Percentiles rank a stretch among this genome's conserved stretches.
Evolutionary conservation across 2,888 invertebrate genomes (phyloP).

Genomic region (Colostygia pectinataria): DNA sequence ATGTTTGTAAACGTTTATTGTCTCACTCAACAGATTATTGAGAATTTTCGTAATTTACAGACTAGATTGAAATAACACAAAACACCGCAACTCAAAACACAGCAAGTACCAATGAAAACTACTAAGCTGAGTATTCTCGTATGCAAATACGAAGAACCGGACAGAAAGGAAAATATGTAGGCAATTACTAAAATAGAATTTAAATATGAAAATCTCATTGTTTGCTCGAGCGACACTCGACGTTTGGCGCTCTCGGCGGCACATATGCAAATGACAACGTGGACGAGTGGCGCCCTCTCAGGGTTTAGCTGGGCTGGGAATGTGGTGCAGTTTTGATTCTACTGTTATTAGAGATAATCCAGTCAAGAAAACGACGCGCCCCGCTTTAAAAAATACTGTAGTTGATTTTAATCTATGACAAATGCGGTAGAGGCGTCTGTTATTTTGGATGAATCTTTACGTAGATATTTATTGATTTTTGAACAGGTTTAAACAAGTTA

Average conservation of each 20-base stretch:
- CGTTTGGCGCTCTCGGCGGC: constrained; percentile 36
- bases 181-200: constrained; percentile 74
- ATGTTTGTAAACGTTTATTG: constrained; percentile 21
- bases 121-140: constrained; percentile 34
- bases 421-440: no score
- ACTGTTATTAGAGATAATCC: no score
- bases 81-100: neutral
- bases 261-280: constrained; percentile 68
- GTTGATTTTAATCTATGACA: no score
- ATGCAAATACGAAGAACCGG: constrained; percentile 56
- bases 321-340: constrained; percentile 4
- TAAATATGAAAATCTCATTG: constrained; percentile 75
- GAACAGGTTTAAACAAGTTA: no score
- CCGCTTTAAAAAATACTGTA: no score
- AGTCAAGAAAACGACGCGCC: no score
- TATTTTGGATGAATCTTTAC: no score
- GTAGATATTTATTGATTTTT: no score
- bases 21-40: neutral
- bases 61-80: neutral
- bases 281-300: constrained; percentile 50
- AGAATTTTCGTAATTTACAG: no score
- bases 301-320: neutral
- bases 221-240: constrained; percentile 42
- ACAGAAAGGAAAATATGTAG: constrained; percentile 57
- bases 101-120: constrained; percentile 2